phyloP scores from a whole-genome alignment of 1,140 invertebrate genomes.

The Leptinotarsa lineolata region DNA sequence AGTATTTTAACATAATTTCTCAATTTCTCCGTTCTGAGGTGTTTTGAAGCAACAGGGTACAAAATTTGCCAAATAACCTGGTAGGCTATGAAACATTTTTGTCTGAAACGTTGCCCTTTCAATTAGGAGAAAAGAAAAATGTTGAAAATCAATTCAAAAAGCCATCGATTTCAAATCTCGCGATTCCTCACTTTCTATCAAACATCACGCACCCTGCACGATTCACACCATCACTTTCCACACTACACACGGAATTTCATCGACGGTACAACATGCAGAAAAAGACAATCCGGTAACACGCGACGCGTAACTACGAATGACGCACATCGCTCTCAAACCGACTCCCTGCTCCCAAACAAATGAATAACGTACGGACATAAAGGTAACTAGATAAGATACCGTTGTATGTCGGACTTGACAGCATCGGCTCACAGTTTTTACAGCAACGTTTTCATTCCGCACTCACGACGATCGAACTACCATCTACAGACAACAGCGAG shows the following conservation, averaged over 20 bases:
- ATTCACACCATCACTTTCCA: background rate
- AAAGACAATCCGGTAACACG: background rate
- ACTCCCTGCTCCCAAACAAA: background rate
- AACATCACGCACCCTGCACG: background rate
- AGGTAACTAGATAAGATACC: conserved; percentile 23
- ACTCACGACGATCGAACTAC: background rate
- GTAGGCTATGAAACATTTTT: no score
- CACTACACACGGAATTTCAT: background rate
- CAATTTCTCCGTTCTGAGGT: no score
- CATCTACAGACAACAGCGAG: background rate
- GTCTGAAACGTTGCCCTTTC: no score
- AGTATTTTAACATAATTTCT: no score
- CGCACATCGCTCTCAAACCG: background rate
- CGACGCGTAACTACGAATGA: background rate
- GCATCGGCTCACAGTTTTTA: background rate
- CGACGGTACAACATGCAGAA: background rate
- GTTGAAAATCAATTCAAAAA: no score
- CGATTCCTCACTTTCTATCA: no score
- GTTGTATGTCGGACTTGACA: background rate
- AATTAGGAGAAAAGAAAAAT: no score
- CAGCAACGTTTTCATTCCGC: background rate
- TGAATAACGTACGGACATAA: background rate
- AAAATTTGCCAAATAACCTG: no score
- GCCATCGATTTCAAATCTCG: no score
- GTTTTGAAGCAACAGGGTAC: no score